Evolutionary conservation across 2,797 vertebrate genomes (phyloP), one percentile per base, ranked within the genome.

Genomic region (Neosalanx taihuensis): DNA sequence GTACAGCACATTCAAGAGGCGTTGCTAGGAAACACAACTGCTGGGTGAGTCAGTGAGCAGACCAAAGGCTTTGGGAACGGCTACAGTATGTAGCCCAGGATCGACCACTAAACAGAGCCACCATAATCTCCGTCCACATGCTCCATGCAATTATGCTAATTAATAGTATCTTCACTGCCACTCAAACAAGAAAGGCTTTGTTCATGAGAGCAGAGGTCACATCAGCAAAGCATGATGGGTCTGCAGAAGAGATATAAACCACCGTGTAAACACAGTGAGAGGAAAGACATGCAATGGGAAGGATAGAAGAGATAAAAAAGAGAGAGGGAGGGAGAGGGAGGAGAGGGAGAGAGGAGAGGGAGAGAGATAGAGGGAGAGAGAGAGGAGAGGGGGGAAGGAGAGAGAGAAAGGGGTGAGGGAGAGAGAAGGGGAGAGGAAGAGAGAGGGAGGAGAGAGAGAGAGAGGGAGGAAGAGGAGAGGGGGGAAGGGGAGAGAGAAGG

Each of bases 1-100:
- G 83, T 86, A 89, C 75, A 89, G 89, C 88, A 91, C 85, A 86
- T 88, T 83, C 82, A 90, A 84, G 88, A 83, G 86, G 83, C 80
- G 90, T 91, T 93, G 89, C 89, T 92, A 94, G 91, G 90, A 91
- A 92, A 93, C 91, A 75, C 88, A 87, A 89, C 85, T 87, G 81
- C 89, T 84, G 87, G 65, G 79, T 85, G 84, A 92, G 87, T 90
- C 86, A 87, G 90, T 79, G 84, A 91, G 82, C 85, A 83, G 70
- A 88, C 83, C 82, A 76, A 82, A 81, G 85, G 85, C 89, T 89
- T 83, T 82, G 71, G 76, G 83, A 79, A 81, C 72, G 86, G 85
- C 86, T 80, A 84, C 84, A 90, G 51, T 17, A 56, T 17, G 18
- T 2, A 56, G 51, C 41, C 85, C 85, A 84, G 77, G 90, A 89